Evolutionary conservation across 1,140 invertebrate species (phyloP), one percentile per base, ranked within the genome.

Genomic region (Drosophila pseudoananassae): DNA sequence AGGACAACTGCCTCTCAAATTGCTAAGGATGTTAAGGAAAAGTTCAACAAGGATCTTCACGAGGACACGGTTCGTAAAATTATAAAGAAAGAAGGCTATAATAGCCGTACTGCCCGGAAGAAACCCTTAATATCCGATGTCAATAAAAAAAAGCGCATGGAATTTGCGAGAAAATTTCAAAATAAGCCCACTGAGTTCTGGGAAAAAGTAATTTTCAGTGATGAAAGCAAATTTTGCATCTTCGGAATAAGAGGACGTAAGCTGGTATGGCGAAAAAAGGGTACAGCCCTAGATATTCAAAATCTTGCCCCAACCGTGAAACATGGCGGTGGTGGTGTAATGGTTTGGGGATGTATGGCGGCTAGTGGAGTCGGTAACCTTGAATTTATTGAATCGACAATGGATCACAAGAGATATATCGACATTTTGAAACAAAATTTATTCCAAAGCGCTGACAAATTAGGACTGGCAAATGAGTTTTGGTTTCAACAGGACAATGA

Each of bases 201-300:
- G 53, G 52, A 47, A n/a, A n/a, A n/a, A n/a, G n/a, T n/a, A n/a
- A n/a, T n/a, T n/a, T n/a, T n/a, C n/a, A n/a, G n/a, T n/a, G n/a
- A n/a, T n/a, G n/a, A n/a, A n/a, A n/a, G 33, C 15, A 54, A 68
- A 49, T 50, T 59, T 12, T 59, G 55, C 43, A 68, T 68, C 5
- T 68, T 68, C 47, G 50, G 25, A 0, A 68, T 68, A 38, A 54
- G 58, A 25, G 49, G 40, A 10, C 53, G 61, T 12, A 56, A 51
- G 8, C 61, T 50, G 9, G 52, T 51, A 33, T 56, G 36, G 61
- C 15, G 52, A 4, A 56, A 36, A 36, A 6, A 12, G 4, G n/a
- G 14, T 15, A 43, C 12, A 15, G 12, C 12, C n/a, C 38, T n/a
- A 4, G 54, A 58, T 45, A 31, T 66, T 9, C 33, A 66, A 58